Evolutionary conservation across 1,140 invertebrate species (phyloP), one percentile per base, ranked within the genome.

Genomic region (Reticulitermes speratus): DNA sequence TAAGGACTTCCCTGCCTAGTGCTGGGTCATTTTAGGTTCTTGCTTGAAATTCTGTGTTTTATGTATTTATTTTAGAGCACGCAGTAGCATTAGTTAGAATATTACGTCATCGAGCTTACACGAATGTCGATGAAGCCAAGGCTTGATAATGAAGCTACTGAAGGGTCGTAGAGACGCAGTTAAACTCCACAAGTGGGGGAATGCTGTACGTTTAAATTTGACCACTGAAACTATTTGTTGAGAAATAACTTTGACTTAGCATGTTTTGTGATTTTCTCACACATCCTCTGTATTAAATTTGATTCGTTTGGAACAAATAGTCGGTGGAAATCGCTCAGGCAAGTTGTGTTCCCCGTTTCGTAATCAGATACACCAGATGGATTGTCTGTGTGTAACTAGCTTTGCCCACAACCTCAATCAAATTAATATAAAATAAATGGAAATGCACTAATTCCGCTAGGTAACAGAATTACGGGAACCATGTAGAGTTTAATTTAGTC

Each of bases 391-490:
- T 75, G n/a, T 75, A 75, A 75, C 65, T 75, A 75, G 65, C 65
- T 75, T 75, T 30, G 25, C 7, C 25, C 5, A 75, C 25, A 75
- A 8, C 65, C 25, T 30, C 65, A 75, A 75, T 75, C 65, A 30
- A 75, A 75, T 75, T 75, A 75, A 75, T 75, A 75, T 30, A 75
- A 75, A 75, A 75, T 75, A 75, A 75, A 75, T 75, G 65, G 65
- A 75, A 75, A 75, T 12, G 65, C 65, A 75, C n/a, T 30, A 75
- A 75, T 75, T 75, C 65, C n/a, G 65, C n/a, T 75, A 75, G 65
- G 65, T 75, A 75, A 75, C n/a, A 75, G 65, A 75, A 75, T 75
- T 75, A 75, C 25, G 7, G 65, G 65, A 75, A 75, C 7, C 65
- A 75, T n/a, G n/a, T 25, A 75, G 65, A 75, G 65, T 25, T 75